Conservation (phyloP, 2,888 invertebrate genomes). For the Caenorhabditis sp. region DNA sequence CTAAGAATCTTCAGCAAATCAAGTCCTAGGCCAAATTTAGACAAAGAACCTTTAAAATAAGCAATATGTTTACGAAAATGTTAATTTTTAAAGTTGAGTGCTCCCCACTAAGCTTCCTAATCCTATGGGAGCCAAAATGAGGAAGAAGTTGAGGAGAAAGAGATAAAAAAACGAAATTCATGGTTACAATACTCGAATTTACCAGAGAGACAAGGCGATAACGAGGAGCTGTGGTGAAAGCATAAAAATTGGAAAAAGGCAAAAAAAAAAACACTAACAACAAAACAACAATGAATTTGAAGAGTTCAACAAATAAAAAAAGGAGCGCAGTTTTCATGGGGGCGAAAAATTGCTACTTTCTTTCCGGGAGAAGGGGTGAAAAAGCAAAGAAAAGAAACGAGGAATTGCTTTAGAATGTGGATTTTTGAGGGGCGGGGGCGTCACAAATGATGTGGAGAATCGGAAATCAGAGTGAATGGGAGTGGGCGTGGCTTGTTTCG, state of each 20-base stretch:
- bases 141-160: neutral
- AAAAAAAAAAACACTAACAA: slow-evolving; percentile 18
- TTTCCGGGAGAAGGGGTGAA: slow-evolving; percentile 12
- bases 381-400: too few relatives aligned
- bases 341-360: neutral
- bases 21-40: too few relatives aligned
- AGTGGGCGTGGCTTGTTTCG: neutral
- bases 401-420: too few relatives aligned
- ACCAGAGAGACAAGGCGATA: slow-evolving; percentile 22
- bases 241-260: slow-evolving; percentile 2
- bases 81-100: too few relatives aligned
- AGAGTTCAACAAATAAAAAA: slow-evolving; percentile 4
- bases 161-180: neutral
- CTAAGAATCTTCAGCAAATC: too few relatives aligned
- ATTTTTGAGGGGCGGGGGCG: too few relatives aligned
- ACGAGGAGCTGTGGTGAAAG: neutral
- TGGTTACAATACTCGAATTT: slow-evolving; percentile 24
- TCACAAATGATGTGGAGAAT: too few relatives aligned
- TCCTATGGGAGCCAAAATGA: slow-evolving; percentile 5
- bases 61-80: too few relatives aligned
- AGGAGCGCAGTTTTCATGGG: too few relatives aligned
- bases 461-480: slow-evolving; percentile 5
- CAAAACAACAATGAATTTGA: slow-evolving; percentile 23
- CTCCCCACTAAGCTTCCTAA: too few relatives aligned
- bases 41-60: too few relatives aligned